Evolutionary conservation across 1,140 invertebrate genomes (phyloP).

Genomic region (Leptonema lineaticorne): DNA sequence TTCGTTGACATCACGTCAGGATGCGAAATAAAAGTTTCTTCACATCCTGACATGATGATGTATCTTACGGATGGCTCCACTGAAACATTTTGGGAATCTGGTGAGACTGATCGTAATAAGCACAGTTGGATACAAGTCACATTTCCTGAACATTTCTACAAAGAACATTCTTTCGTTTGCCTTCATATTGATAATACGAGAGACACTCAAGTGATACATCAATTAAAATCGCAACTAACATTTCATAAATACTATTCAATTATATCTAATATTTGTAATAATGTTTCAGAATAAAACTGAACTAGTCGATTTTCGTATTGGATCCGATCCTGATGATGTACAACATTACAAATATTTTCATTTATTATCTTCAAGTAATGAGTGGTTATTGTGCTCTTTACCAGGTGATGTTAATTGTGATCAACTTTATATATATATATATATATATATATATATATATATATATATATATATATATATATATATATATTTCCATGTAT

Average conservation of each 20-base stretch:
- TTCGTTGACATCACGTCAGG: conserved; percentile 64
- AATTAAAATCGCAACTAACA: conserved; percentile 34
- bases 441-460: neutral
- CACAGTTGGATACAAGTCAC: conserved; percentile 68
- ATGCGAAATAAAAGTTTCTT: conserved; percentile 86
- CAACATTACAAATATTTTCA: conserved; percentile 78
- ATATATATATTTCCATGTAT: too few relatives aligned
- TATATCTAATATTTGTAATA: neutral
- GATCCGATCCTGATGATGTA: conserved; percentile 77
- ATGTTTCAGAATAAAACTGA: conserved; percentile 82
- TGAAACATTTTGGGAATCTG: conserved; percentile 99
- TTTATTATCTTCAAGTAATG: conserved; percentile 73
- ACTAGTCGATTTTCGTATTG: conserved; percentile 77
- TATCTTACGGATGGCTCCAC: conserved; percentile 92
- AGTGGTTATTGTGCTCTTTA: conserved; percentile 86
- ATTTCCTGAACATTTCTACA: conserved; percentile 53
- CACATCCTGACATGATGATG: conserved; percentile 88
- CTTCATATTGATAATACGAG: conserved; percentile 92
- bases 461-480: neutral
- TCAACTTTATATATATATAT: neutral
- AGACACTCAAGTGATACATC: conserved; percentile 79
- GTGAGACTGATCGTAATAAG: conserved; percentile 93
- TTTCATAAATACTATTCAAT: conserved; percentile 1
- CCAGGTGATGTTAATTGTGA: conserved; percentile 56
- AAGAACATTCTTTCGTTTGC: conserved; percentile 69